A percentile compares a stretch with the other conserved stretches of the same genome.
phyloP scores from a whole-genome alignment of 2,888 invertebrate species.

The Catotricha subobsoleta region DNA sequence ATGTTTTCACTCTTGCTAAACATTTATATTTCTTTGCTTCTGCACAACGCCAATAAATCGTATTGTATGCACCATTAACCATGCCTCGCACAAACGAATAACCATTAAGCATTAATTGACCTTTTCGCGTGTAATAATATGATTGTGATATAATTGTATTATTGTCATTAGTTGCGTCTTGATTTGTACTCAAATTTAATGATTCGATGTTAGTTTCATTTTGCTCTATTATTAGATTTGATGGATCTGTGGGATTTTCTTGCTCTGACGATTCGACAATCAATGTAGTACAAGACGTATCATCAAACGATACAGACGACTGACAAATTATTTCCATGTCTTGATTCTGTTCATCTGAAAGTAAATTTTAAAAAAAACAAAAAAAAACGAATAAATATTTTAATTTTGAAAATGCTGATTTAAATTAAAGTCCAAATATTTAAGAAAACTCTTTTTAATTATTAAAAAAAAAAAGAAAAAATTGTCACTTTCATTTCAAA shows the following conservation, averaged over 20 bases:
- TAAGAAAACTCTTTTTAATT: background rate
- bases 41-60: constrained; percentile 24
- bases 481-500: background rate
- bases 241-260: no score
- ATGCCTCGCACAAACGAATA: constrained; percentile 19
- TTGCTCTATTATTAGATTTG: no score
- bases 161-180: no score
- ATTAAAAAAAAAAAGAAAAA: background rate
- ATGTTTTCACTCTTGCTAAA: constrained; percentile 20
- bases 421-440: background rate
- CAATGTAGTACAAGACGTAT: no score
- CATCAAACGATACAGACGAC: no score
- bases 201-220: no score
- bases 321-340: background rate
- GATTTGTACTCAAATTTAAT: no score
- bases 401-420: background rate
- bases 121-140: constrained; percentile 21
- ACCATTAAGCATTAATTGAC: constrained; percentile 22
- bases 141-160: background rate
- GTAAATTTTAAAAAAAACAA: no score
- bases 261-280: no score
- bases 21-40: constrained; percentile 20
- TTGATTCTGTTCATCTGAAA: background rate
- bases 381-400: no score
- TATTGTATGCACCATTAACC: constrained; percentile 16